phyloP scores from a whole-genome alignment of 2,113 vertebrate genomes.

The Spea bombifrons region DNA sequence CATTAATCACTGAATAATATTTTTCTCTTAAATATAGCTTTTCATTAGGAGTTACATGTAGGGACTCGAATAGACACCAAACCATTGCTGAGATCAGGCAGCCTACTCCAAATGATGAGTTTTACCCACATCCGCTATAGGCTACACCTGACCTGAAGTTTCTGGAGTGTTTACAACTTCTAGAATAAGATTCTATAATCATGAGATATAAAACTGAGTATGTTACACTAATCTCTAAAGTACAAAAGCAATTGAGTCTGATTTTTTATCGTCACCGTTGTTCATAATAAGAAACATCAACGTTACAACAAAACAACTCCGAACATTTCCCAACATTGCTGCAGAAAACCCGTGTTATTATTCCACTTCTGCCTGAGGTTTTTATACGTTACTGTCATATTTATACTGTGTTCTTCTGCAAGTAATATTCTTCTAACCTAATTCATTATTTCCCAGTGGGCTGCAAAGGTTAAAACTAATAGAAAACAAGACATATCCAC shows the following conservation, averaged over 20 bases:
- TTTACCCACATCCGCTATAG: background rate
- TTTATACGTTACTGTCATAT: constrained; percentile 78
- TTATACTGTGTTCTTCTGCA: constrained; percentile 67
- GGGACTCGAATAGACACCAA: background rate
- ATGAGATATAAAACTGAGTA: no score
- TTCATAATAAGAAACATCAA: constrained; percentile 57
- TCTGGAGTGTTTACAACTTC: no score
- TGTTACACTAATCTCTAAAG: no score
- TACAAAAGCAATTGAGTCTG: no score
- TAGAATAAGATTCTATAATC: no score
- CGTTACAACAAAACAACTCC: constrained; percentile 68
- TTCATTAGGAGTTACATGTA: background rate
- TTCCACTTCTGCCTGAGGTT: constrained; percentile 65
- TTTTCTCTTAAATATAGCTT: background rate
- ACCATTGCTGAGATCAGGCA: background rate
- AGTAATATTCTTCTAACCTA: constrained; percentile 78
- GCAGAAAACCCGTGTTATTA: constrained; percentile 68
- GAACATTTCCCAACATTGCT: constrained; percentile 61
- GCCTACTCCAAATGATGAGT: background rate
- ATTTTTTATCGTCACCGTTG: background rate
- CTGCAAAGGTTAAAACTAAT: constrained; percentile 74
- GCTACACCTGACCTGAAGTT: no score
- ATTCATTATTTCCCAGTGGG: constrained; percentile 78
- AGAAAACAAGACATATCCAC: constrained; percentile 61
- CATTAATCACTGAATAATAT: no score